Base-by-base conservation (phyloP, 2,113 vertebrate species). In the Eidolon helvum region DNA sequence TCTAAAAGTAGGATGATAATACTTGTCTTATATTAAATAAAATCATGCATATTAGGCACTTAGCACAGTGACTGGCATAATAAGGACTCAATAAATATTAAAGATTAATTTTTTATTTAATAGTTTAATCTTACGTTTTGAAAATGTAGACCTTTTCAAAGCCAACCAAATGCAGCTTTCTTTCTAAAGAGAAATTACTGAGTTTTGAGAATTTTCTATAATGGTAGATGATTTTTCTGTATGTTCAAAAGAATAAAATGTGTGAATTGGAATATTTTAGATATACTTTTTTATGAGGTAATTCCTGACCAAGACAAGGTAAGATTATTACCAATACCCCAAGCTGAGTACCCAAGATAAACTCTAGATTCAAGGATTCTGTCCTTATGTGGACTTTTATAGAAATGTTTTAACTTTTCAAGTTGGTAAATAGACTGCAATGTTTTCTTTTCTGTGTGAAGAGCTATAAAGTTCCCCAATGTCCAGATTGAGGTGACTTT, bases 171-270 rank as follows among this genome's bases (percentile, higher is more conserved):
- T 77, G 35, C 5, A 69, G 9, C 35, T 69, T 59, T 79, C 7
- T 88, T 74, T 72, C 16, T 79, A 55, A 93, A 40, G 38, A 48
- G 35, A 90, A 74, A 53, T 38, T 68, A 19, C 2, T 1, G 3
- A 48, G 6, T 50, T 43, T 82, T 6, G 74, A 83, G 50, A 59
- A 48, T 92, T 82, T 68, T 85, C 38, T n/a, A 10, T 48, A 89
- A n/a, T 59, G 33, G 66, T 55, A 33, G 26, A 96, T 98, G 97
- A 86, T 97, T 98, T 92, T 97, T 97, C 75, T 97, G 82, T 63
- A 91, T 78, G 78, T 92, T 96, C 50, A 97, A 79, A 98, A 53
- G 91, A 97, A 97, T 97, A 91, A 33, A 90, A 88, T 94, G 86
- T 88, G 95, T 97, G 83, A 94, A 95, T 95, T 78, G 35, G 15